These are phyloP conservation scores for Strix uralensis DNA, from an alignment of 2,113 vertebrate species.

Conservation along the genomic window DNA sequence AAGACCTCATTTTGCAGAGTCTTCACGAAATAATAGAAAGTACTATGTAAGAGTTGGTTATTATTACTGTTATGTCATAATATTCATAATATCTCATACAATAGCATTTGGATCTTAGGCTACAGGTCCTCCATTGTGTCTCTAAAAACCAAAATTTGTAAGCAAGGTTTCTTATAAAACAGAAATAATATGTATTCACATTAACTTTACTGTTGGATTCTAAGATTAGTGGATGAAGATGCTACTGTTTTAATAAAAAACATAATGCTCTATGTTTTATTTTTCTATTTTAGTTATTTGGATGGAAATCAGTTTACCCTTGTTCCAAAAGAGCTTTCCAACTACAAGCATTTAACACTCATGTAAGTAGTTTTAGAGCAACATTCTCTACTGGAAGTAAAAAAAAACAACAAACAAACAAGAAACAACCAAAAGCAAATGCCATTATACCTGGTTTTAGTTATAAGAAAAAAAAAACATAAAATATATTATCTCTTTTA, in stretches of 20 bases:
- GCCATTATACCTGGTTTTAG: not conserved
- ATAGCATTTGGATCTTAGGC: not conserved
- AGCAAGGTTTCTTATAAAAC: not conserved
- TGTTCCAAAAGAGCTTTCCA: constrained; percentile 93
- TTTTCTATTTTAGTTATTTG: constrained; percentile 84
- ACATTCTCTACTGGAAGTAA: not conserved
- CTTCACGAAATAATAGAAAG: not conserved
- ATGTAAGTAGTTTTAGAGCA: constrained; percentile 85
- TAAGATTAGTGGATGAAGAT: not conserved
- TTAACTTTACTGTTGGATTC: not conserved
- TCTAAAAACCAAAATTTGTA: not conserved
- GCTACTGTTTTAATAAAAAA: not conserved
- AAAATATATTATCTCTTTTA: not conserved
- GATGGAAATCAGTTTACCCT: constrained; percentile 97
- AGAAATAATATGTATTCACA: not conserved
- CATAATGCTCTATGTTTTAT: not conserved
- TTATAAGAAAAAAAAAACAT: not conserved
- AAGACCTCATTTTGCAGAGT: not conserved
- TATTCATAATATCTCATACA: not conserved
- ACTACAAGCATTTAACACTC: constrained; percentile 95
- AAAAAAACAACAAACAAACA: not conserved
- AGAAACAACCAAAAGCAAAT: not conserved
- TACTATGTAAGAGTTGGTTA: not conserved
- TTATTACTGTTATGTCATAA: not conserved
- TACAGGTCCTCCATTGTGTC: not conserved